phyloP scores from a whole-genome alignment of 2,888 invertebrate species.

The Yponomeuta sedellus region DNA sequence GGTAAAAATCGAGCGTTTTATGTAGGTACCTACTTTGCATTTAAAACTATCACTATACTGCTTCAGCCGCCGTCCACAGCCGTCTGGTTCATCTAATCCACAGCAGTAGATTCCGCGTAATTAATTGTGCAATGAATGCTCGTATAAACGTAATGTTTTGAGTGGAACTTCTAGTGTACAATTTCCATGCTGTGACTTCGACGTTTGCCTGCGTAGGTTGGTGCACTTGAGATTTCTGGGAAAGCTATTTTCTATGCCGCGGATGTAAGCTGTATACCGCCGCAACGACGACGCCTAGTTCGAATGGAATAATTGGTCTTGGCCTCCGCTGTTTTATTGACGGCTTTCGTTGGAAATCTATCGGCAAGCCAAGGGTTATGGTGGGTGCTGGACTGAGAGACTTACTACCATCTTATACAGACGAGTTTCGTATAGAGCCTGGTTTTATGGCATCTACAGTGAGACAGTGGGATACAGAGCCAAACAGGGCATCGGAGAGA shows the following conservation, averaged over 20 bases:
- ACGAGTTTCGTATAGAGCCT: no score
- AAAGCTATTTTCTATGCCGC: not conserved
- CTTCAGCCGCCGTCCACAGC: no score
- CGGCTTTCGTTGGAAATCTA: not conserved
- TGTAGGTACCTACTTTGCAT: no score
- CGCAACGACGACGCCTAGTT: not conserved
- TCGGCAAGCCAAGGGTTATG: not conserved
- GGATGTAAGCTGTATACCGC: not conserved
- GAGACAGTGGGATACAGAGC: no score
- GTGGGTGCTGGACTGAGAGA: not conserved
- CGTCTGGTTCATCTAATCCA: no score
- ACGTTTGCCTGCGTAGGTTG: not conserved
- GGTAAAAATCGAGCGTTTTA: no score
- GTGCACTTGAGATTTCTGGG: not conserved
- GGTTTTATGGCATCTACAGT: no score
- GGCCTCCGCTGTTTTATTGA: not conserved
- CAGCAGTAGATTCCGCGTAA: no score
- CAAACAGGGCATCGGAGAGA: no score
- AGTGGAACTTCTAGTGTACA: not conserved
- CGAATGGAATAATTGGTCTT: constrained; percentile 1
- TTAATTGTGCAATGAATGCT: no score
- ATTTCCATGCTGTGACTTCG: not conserved
- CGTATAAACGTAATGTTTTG: not conserved
- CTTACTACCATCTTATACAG: no score
- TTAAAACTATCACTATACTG: no score